These are phyloP conservation scores for Lydus trimaculatus DNA, from an alignment of 2,888 invertebrate genomes.

Conservation along the genomic window DNA sequence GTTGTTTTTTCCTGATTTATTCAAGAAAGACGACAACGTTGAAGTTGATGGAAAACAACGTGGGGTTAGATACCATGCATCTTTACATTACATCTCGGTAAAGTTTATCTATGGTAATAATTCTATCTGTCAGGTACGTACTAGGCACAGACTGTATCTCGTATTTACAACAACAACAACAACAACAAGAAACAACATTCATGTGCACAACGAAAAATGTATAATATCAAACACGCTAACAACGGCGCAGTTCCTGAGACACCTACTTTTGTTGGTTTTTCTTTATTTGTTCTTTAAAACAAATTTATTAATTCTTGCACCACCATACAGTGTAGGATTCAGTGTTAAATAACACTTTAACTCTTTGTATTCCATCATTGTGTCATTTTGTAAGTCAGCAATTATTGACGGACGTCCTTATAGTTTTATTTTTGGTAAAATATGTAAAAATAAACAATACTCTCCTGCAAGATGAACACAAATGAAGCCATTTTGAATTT, in stretches of 20 bases:
- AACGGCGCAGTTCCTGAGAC: slow-evolving; percentile 53
- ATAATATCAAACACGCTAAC: slow-evolving; percentile 56
- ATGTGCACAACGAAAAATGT: slow-evolving; percentile 53
- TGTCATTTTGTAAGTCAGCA: too few species aligned
- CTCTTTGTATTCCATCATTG: too few species aligned
- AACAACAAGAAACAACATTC: slow-evolving; percentile 52
- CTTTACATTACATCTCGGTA: slow-evolving; percentile 59
- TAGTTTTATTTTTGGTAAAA: too few species aligned
- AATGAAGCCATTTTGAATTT: slow-evolving; percentile 62
- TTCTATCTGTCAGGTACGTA: slow-evolving; percentile 56
- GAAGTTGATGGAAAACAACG: slow-evolving; percentile 55
- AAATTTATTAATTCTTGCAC: neutral
- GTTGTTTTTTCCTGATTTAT: neutral
- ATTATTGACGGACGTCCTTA: too few species aligned
- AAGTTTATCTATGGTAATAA: slow-evolving; percentile 57
- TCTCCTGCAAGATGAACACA: too few species aligned
- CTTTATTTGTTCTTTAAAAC: slow-evolving; percentile 20
- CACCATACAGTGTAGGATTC: neutral
- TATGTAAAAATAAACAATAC: neutral
- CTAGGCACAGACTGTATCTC: slow-evolving; percentile 57
- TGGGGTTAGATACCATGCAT: slow-evolving; percentile 60
- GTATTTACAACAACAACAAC: slow-evolving; percentile 25
- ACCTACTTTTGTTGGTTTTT: slow-evolving; percentile 49
- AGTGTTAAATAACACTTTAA: neutral
- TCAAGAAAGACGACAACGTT: neutral